These are phyloP conservation scores for Myxocyprinus asiaticus DNA, from an alignment of 2,113 vertebrate genomes.

Conservation along the genomic window DNA sequence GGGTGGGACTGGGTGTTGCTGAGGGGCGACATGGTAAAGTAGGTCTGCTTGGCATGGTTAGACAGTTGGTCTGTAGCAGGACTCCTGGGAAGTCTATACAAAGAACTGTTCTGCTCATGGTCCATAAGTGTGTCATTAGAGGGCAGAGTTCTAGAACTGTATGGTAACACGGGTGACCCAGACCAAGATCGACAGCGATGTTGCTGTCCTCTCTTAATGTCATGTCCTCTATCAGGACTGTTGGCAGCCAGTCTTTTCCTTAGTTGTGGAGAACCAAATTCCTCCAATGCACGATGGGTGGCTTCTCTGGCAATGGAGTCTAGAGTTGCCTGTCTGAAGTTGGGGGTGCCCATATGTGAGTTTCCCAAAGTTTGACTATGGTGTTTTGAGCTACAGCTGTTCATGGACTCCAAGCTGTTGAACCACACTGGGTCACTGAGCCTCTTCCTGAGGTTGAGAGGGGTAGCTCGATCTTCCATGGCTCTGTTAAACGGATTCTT, in stretches of 20 bases:
- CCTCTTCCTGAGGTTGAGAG: slow-evolving; percentile 57
- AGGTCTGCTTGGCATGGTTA: slow-evolving; percentile 49
- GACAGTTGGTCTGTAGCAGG: slow-evolving; percentile 66
- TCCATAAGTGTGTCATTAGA: slow-evolving; percentile 52
- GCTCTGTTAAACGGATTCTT: slow-evolving; percentile 62
- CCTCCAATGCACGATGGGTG: slow-evolving; percentile 63
- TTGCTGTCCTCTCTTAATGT: slow-evolving; percentile 40
- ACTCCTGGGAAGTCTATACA: slow-evolving; percentile 61
- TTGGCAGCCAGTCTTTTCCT: slow-evolving; percentile 50
- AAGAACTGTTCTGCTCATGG: slow-evolving; percentile 42
- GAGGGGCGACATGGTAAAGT: slow-evolving; percentile 6
- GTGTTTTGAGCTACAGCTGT: slow-evolving; percentile 28
- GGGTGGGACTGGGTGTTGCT: slow-evolving; percentile 17
- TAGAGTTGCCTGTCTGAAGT: slow-evolving; percentile 49
- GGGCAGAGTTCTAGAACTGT: slow-evolving; percentile 60
- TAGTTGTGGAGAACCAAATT: slow-evolving; percentile 71
- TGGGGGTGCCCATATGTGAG: slow-evolving; percentile 43
- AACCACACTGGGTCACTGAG: slow-evolving; percentile 61
- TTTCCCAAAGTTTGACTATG: slow-evolving; percentile 14
- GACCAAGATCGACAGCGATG: slow-evolving; percentile 64
- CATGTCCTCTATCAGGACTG: slow-evolving; percentile 24
- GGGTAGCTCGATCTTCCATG: slow-evolving; percentile 42
- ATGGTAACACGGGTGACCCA: slow-evolving; percentile 62
- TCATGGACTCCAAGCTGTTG: slow-evolving; percentile 7
- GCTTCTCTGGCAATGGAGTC: slow-evolving; percentile 64